Conservation (phyloP, 1,140 invertebrate species). For the Cotesia chilonis region DNA sequence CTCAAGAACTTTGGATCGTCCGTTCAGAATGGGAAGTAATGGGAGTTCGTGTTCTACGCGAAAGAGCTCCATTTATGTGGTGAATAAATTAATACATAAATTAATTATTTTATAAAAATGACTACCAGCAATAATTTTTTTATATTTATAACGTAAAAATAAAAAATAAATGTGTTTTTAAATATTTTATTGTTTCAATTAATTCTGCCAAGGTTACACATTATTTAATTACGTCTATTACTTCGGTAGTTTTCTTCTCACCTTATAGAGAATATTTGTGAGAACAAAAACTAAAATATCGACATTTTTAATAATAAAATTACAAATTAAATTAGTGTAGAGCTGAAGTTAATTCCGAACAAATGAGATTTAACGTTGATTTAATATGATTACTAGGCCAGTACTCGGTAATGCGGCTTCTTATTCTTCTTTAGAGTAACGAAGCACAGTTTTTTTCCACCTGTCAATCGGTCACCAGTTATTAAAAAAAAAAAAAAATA, state of each 20-base stretch:
- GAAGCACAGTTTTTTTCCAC: constrained; percentile 45
- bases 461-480: constrained; percentile 41
- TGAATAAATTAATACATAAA: constrained; percentile 49
- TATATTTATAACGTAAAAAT: too few species aligned
- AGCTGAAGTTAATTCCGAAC: constrained; percentile 55
- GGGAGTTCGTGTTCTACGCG: constrained; percentile 86
- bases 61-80: constrained; percentile 86
- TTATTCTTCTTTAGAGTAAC: constrained; percentile 44
- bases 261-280: not conserved
- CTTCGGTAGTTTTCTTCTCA: too few species aligned
- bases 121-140: constrained; percentile 23
- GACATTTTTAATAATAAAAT: constrained; percentile 37
- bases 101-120: not conserved
- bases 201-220: not conserved
- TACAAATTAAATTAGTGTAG: constrained; percentile 52
- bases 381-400: constrained; percentile 65
- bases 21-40: constrained; percentile 85
- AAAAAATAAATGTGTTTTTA: too few species aligned
- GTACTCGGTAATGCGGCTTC: constrained; percentile 57
- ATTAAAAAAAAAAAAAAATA: constrained; percentile 37
- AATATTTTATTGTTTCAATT: too few species aligned
- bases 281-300: constrained; percentile 9
- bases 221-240: not conserved
- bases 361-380: constrained; percentile 59
- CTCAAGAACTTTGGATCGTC: constrained; percentile 92